phyloP scores from a whole-genome alignment of 2,888 invertebrate species.

The Scaptomyza caliginosa region DNA sequence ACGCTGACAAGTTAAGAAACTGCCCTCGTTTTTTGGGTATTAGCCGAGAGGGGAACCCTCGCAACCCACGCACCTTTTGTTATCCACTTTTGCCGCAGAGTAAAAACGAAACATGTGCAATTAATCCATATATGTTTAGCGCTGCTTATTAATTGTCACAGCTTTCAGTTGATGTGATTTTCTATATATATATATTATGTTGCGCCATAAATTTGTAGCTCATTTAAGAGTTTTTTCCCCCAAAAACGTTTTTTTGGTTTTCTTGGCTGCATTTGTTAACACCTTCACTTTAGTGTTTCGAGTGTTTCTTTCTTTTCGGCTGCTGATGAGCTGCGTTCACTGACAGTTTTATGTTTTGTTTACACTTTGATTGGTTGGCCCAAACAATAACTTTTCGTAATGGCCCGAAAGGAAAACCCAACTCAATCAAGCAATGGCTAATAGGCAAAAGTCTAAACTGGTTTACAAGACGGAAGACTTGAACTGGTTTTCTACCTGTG shows the following conservation, averaged over 20 bases:
- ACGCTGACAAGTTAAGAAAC: slow-evolving; percentile 29
- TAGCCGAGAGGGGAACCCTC: no score
- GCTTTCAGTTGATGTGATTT: slow-evolving; percentile 39
- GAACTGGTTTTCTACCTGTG: slow-evolving; percentile 20
- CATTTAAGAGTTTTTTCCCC: slow-evolving; percentile 23
- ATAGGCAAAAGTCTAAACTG: slow-evolving; percentile 25
- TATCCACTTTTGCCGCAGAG: not conserved
- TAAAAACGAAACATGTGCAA: slow-evolving; percentile 67
- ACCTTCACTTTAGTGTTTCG: slow-evolving; percentile 76
- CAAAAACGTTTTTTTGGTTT: slow-evolving; percentile 16
- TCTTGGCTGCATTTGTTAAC: slow-evolving; percentile 69
- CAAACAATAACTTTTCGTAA: slow-evolving; percentile 14
- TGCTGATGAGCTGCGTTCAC: slow-evolving; percentile 76
- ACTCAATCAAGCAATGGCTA: slow-evolving; percentile 39
- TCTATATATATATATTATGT: slow-evolving; percentile 19
- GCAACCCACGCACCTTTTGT: slow-evolving; percentile 6
- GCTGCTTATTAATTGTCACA: slow-evolving; percentile 76
- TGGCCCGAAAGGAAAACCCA: not conserved
- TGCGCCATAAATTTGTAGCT: slow-evolving; percentile 68
- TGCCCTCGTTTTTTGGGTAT: slow-evolving; percentile 45
- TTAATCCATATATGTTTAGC: slow-evolving; percentile 79
- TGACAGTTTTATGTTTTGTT: slow-evolving; percentile 83
- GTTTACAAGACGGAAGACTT: slow-evolving; percentile 34
- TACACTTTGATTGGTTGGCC: slow-evolving; percentile 63
- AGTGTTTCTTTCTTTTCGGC: not conserved